Conservation (phyloP, 2,888 invertebrate species). For the Anthoptus insignis region DNA sequence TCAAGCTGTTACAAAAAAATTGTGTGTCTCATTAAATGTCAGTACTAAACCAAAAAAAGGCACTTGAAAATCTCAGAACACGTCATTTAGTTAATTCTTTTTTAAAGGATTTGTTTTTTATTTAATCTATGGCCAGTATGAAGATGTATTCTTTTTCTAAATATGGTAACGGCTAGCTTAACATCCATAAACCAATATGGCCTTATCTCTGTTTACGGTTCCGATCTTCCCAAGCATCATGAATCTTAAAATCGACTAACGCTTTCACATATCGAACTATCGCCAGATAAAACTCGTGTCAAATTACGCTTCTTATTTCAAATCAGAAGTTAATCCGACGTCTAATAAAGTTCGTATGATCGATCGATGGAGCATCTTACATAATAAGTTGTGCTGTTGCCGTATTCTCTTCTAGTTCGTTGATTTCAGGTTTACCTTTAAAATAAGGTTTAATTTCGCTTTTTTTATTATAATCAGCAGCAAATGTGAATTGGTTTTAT, state of each 20-base stretch:
- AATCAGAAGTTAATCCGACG: constrained; percentile 76
- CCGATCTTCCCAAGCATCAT: constrained; percentile 29
- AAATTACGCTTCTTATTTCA: constrained; percentile 65
- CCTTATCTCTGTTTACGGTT: constrained; percentile 3
- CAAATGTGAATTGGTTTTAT: constrained; percentile 50
- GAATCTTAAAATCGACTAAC: constrained; percentile 32
- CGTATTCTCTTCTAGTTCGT: constrained; percentile 18
- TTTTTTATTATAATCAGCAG: constrained; percentile 19
- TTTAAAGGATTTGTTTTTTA: too few species aligned
- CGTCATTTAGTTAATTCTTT: too few species aligned
- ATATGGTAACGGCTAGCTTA: background rate
- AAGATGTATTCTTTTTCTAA: background rate
- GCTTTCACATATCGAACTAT: constrained; percentile 41
- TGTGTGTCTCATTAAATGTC: too few species aligned
- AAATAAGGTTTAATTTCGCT: constrained; percentile 53
- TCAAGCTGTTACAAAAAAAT: too few species aligned
- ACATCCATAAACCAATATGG: constrained; percentile 7
- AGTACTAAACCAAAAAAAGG: too few species aligned
- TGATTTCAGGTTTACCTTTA: constrained; percentile 40
- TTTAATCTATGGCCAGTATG: background rate
- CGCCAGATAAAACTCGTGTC: constrained; percentile 63
- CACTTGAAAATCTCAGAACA: too few species aligned
- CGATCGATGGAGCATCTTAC: constrained; percentile 61
- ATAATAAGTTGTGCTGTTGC: constrained; percentile 40
- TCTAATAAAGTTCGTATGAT: constrained; percentile 73